Evolutionary conservation across 2,113 vertebrate genomes (phyloP), one percentile per base, ranked within the genome.

Genomic region (Xiphias gladius): DNA sequence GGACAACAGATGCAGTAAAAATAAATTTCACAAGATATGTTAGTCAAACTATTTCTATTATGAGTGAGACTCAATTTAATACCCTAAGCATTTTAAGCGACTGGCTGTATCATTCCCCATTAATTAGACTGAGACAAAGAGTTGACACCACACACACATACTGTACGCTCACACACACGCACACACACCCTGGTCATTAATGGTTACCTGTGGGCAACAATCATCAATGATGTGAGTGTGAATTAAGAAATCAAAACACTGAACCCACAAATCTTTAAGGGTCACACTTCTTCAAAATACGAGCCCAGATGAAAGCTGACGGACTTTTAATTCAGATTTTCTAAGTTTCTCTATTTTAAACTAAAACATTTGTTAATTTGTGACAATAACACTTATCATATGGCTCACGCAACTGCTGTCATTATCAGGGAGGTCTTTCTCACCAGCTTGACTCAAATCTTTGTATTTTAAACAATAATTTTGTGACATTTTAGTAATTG

Each of bases 51-150:
- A 19, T 72, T 69, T 76, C 10, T 55, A 24, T 64, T 14, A 59
- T n/a, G 52, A 37, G 14, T 57, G 62, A 54, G 64, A 46, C 64
- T 76, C 5, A 22, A 4, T 62, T 58, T 57, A 63, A 77, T 48
- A 78, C 16, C 68, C 41, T 50, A 20, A 74, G 67, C 82, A 88
- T 78, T 84, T 88, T 73, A 68, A 86, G 69, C 30, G 62, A 91
- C 80, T 88, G 88, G 91, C 94, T 94, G 95, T 96, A 96, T 95
- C 95, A 96, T 95, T 96, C 95, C 95, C 95, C 94, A 93, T 96
- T 94, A 96, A 96, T 96, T 96, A 96, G 95, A 95, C 93, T 89
- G 79, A 86, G 80, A 94, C 86, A 84, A 84, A 87, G 82, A 86
- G 65, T 84, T 84, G 85, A 92, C 89, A 75, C 76, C 62, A 83